These are phyloP conservation scores for Carollia perspicillata DNA, from an alignment of 2,113 vertebrate genomes.

Conservation along the genomic window DNA sequence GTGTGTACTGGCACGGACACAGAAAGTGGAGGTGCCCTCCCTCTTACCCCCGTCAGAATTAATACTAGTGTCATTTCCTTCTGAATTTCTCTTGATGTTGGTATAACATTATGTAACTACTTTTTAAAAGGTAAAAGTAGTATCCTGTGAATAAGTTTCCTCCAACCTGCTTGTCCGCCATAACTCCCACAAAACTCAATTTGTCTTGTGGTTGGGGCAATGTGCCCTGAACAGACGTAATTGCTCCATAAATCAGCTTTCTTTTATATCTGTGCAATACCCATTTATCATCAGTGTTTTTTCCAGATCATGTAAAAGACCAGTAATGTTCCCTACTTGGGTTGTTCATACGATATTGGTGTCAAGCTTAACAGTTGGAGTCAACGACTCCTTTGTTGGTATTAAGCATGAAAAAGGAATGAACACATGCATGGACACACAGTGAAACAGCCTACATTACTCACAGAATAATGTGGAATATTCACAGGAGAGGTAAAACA, in stretches of 20 bases:
- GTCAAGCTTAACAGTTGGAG: not conserved
- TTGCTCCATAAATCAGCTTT: not conserved
- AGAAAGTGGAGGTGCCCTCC: not conserved
- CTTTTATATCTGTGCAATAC: not conserved
- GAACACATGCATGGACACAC: not conserved
- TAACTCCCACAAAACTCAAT: not conserved
- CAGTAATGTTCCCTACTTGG: not conserved
- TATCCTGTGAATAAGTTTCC: not conserved
- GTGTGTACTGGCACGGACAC: not conserved
- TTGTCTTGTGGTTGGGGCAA: not conserved
- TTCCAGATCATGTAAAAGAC: not conserved
- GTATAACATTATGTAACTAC: not conserved
- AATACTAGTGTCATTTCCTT: not conserved
- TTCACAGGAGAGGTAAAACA: not conserved
- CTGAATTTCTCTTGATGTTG: not conserved
- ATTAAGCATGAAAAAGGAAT: not conserved
- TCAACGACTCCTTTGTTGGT: not conserved
- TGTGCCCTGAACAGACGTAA: not conserved
- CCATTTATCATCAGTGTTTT: not conserved
- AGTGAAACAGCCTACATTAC: not conserved
- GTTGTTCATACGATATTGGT: not conserved
- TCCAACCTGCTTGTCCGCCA: not conserved
- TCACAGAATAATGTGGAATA: not conserved
- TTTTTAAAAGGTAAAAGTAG: not conserved
- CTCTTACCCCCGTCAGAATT: not conserved